Base-by-base conservation (phyloP, 2,797 vertebrate genomes). In the Notolabrus celidotus region DNA sequence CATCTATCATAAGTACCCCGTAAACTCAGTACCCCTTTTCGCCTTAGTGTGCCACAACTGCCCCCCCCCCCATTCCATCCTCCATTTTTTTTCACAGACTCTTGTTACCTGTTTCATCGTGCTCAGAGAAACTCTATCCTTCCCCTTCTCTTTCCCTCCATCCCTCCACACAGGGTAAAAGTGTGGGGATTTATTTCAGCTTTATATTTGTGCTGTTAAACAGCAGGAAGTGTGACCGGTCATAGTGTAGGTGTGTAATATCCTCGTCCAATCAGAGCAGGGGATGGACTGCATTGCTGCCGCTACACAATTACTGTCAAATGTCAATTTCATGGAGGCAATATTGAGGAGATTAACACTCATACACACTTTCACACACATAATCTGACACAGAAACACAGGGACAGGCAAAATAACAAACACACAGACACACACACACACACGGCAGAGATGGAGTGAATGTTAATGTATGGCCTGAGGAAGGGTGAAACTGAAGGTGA, bases 261-360 rank as follows among this genome's bases (percentile, higher is more conserved):
- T 88, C 88, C 92, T 57, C 86, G 56, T 85, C 93, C 92, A 92
- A 93, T 92, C 94, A 93, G 64, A 91, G 87, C 84, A 74, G 71
- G 47, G 88, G 88, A 91, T 89, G 88, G 91, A 92, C 93, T 84
- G 0, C 72, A 52, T 75, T 82, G 91, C 93, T 95, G 94, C 95
- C 79, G 88, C 93, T 86, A 77, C 94, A 94, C 95, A 95, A 95
- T 97, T 96, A 96, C 94, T 95, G 95, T 95, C 94, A 96, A 97
- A 97, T 96, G 95, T 95, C 96, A 96, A 97, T 98, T 98, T 98
- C 96, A 98, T 80, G 93, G 95, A 33, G 36, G 92, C 85, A 92
- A 94, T 92, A 88, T 80, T 91, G 93, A 89, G 87, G 92, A 95
- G 93, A 95, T 95, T 96, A 95, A 88, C 78, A 80, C 86, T 89